phyloP scores from a whole-genome alignment of 2,113 vertebrate genomes.

The Tympanuchus pallidicinctus region DNA sequence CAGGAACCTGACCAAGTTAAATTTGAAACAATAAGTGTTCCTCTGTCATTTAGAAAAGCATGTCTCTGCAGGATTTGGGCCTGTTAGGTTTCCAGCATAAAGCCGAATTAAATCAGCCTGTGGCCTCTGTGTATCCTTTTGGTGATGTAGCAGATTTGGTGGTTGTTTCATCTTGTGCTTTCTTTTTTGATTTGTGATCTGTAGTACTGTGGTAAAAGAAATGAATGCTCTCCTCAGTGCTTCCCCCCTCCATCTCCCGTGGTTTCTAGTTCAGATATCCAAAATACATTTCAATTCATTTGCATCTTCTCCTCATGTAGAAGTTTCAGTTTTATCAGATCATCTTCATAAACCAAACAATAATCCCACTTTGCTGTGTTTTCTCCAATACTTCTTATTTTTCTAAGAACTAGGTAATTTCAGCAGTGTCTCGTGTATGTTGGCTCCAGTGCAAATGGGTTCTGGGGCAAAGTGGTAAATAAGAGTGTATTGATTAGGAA shows the following conservation, averaged over 20 bases:
- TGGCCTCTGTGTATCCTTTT: background rate
- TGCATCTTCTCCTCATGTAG: background rate
- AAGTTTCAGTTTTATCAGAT: background rate
- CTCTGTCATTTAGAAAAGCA: background rate
- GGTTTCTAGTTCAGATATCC: background rate
- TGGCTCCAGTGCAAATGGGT: background rate
- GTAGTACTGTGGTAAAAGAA: background rate
- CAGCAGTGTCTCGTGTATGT: background rate
- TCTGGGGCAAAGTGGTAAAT: constrained; percentile 4
- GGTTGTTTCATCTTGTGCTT: background rate
- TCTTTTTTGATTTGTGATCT: background rate
- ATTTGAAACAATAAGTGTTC: background rate
- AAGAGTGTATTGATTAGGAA: constrained; percentile 23
- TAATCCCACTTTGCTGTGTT: background rate
- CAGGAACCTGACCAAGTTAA: background rate
- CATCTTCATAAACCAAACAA: background rate
- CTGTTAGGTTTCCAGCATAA: background rate
- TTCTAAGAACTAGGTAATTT: background rate
- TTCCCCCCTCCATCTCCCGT: background rate
- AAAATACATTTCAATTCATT: background rate
- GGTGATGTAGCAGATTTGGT: background rate
- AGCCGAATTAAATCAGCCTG: background rate
- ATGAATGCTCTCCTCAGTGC: background rate
- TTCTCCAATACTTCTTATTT: background rate
- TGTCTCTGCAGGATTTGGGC: background rate